Conservation (phyloP, 2,888 invertebrate genomes). For the Ptilodon capucinus region DNA sequence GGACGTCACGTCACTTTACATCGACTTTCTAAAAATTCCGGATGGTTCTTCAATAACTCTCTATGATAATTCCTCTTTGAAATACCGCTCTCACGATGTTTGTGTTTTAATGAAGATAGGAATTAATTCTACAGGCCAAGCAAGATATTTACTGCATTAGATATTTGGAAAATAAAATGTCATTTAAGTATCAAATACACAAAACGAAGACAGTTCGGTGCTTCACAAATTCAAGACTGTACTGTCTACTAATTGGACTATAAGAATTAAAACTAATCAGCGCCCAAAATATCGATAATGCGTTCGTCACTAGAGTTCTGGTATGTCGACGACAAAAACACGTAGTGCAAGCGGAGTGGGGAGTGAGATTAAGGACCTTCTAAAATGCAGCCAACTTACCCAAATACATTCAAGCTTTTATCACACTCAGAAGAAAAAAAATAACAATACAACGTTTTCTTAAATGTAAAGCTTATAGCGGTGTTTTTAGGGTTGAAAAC, state of each 20-base stretch:
- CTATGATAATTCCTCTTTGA: constrained; percentile 59
- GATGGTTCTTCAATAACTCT: constrained; percentile 60
- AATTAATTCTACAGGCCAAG: constrained; percentile 16
- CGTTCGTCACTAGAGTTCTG: constrained; percentile 54
- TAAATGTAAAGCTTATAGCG: constrained; percentile 47
- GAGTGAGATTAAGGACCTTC: constrained; percentile 68
- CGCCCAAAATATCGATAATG: constrained; percentile 42
- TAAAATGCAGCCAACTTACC: constrained; percentile 72
- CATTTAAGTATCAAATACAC: constrained; percentile 10
- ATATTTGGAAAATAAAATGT: constrained; percentile 8
- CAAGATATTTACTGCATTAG: not conserved
- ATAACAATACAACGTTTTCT: constrained; percentile 30
- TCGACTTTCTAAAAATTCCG: constrained; percentile 78
- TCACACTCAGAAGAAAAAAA: constrained; percentile 53
- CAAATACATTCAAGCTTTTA: constrained; percentile 63
- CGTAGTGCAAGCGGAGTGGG: constrained; percentile 52
- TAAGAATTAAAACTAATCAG: constrained; percentile 37
- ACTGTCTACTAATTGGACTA: constrained; percentile 20
- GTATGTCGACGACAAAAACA: constrained; percentile 73
- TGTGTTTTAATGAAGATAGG: constrained; percentile 14
- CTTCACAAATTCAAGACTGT: not conserved
- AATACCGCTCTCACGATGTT: constrained; percentile 39
- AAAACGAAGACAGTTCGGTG: not conserved
- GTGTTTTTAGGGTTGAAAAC: constrained; percentile 44
- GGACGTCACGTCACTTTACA: constrained; percentile 73